These are phyloP conservation scores for Laupala kohalensis DNA, from an alignment of 1,140 invertebrate species.

Conservation along the genomic window DNA sequence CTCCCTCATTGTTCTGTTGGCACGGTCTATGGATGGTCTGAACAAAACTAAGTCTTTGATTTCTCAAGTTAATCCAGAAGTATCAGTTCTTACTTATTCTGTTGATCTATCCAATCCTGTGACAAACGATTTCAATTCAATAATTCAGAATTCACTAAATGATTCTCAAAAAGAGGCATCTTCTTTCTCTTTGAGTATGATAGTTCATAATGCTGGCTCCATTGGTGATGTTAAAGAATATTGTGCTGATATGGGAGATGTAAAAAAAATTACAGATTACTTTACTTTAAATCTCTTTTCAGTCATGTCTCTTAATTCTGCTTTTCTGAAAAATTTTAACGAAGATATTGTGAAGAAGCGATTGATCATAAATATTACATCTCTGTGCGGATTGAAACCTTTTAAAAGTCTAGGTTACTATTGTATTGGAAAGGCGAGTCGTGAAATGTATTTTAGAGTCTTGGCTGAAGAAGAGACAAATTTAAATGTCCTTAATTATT, in stretches of 20 bases:
- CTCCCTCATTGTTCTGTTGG: conserved; percentile 62
- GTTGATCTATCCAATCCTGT: conserved; percentile 42
- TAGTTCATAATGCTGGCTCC: conserved; percentile 85
- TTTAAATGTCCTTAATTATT: conserved; percentile 75
- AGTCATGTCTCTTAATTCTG: conserved; percentile 55
- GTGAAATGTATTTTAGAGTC: conserved; percentile 78
- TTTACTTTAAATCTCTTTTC: conserved; percentile 66
- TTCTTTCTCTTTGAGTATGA: conserved; percentile 50
- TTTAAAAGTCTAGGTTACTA: conserved; percentile 66
- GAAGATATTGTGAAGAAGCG: conserved; percentile 28
- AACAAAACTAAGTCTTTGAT: conserved; percentile 45
- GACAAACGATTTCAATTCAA: conserved; percentile 31
- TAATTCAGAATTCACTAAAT: conserved; percentile 31
- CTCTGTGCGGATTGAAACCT: conserved; percentile 62
- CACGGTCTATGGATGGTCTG: conserved; percentile 50
- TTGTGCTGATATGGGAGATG: conserved; percentile 42
- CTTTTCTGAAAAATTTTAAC: conserved; percentile 50
- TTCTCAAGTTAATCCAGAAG: conserved; percentile 27
- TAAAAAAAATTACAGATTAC: conserved; percentile 47
- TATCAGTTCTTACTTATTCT: conserved; percentile 30
- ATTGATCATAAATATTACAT: conserved; percentile 76
- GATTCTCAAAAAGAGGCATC: conserved; percentile 24
- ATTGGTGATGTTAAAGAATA: conserved; percentile 57
- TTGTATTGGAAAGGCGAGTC: conserved; percentile 75
- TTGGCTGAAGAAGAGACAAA: conserved; percentile 68